Conservation (phyloP, 2,888 invertebrate species). For the Myopa tessellatipennis region DNA sequence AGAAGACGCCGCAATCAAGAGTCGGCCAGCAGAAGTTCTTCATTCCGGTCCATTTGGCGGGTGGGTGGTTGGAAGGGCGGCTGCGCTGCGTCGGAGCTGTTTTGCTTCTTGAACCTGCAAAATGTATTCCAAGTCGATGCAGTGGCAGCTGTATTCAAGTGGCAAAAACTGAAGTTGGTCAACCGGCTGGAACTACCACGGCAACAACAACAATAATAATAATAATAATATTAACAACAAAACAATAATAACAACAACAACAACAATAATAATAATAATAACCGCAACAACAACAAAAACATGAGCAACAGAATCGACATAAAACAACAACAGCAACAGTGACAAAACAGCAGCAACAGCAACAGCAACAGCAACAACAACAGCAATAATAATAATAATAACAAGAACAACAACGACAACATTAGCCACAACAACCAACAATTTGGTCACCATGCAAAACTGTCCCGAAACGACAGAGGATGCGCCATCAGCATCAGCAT, state of each 20-base stretch:
- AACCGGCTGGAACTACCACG: slow-evolving; percentile 11
- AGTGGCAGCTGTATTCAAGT: slow-evolving; percentile 15
- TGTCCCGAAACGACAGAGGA: slow-evolving; percentile 15
- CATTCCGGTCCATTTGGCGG: background rate
- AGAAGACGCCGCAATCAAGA: slow-evolving; percentile 8
- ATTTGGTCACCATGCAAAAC: slow-evolving; percentile 32
- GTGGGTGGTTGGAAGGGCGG: background rate
- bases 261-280: background rate
- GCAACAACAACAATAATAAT: background rate
- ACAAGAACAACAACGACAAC: slow-evolving; percentile 18
- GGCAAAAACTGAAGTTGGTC: slow-evolving; percentile 37
- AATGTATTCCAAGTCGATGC: slow-evolving; percentile 13
- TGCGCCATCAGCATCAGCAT: slow-evolving; percentile 21
- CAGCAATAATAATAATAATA: background rate
- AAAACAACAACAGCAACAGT: slow-evolving; percentile 2
- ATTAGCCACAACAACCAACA: background rate
- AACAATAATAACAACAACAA: background rate
- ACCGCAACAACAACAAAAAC: background rate
- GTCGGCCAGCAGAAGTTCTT: background rate
- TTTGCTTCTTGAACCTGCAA: slow-evolving; percentile 32
- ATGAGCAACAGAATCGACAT: background rate
- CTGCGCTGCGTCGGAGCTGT: background rate
- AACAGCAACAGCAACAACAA: background rate
- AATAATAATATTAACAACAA: background rate
- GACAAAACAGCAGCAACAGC: slow-evolving; percentile 5